Evolutionary conservation across 2,888 invertebrate species (phyloP), one percentile per base, ranked within the genome.

Genomic region (Anorthoa munda): DNA sequence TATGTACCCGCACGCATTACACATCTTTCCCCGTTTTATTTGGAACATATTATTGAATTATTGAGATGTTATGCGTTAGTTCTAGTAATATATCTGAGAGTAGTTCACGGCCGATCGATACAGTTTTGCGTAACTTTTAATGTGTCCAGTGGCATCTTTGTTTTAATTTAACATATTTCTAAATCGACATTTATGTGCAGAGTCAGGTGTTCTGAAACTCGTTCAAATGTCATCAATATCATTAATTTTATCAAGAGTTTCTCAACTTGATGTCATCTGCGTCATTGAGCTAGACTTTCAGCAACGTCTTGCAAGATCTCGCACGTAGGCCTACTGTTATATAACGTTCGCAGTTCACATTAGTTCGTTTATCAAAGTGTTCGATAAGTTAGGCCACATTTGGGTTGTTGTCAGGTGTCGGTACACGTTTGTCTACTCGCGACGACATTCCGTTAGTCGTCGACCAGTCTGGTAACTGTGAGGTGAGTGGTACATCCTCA

Each of bases 1-100:
- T 79, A 86, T 90, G 90, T 88, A 88, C 88, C 88, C 85, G 84
- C 78, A 81, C 84, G 85, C 82, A 82, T 75, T 78, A 81, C 84
- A 85, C 81, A 84, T 76, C 80, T 75, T 86, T 84, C 87, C 87
- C 87, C 89, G 84, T 83, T 89, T 91, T 91, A 92, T 92, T 90
- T 89, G 87, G 75, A 82, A 85, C 87, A 89, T 90, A 89, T 90
- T 89, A 90, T 90, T 94, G 92, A 92, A 94, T 94, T 93, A 94
- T 93, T 93, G 88, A 94, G 67, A 79, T 70, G 76, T 69, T 71
- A 69, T 74, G 67, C 72, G 67, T 69, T 72, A 66, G 23, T 72
- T 15, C 26, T 59, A 64, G 60, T 63, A 65, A 65, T 66, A 68
- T 70, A 74, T 77, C 63, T 45, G 21, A 71, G 53, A 73, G 55